Evolutionary conservation across 2,113 vertebrate species (phyloP).

Genomic region (Chaenogobius annularis): DNA sequence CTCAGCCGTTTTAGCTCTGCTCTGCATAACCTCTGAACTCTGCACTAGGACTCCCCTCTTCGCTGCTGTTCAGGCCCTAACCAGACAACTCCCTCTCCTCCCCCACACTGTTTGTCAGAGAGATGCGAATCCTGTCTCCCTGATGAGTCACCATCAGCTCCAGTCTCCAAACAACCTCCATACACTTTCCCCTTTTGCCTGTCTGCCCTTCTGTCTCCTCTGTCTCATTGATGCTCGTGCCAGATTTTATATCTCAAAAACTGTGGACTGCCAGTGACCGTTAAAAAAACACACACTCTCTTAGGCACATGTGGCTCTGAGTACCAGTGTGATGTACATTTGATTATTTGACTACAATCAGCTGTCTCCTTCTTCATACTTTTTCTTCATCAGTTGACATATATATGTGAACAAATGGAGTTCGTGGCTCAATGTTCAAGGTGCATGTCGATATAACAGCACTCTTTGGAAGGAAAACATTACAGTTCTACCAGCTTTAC

Average conservation of each 20-base stretch:
- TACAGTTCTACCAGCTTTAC: too few relatives aligned
- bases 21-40: slow-evolving; percentile 23
- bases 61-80: slow-evolving; percentile 39
- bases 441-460: neutral
- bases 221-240: neutral
- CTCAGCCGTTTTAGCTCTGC: neutral
- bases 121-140: slow-evolving; percentile 4
- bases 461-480: neutral
- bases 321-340: neutral
- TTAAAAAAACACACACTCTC: too few relatives aligned
- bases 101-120: slow-evolving; percentile 12
- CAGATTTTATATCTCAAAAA: too few relatives aligned
- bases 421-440: neutral
- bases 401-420: neutral
- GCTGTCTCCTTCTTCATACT: neutral
- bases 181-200: slow-evolving; percentile 13
- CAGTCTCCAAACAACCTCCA: neutral
- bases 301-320: neutral
- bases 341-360: slow-evolving; percentile 1
- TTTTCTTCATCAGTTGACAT: neutral
- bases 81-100: slow-evolving; percentile 18
- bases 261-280: too few relatives aligned
- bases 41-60: neutral
- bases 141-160: neutral
- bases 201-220: slow-evolving; percentile 8